A percentile compares a stretch with the other conserved stretches of the same genome.
phyloP scores from a whole-genome alignment of 2,888 invertebrate genomes.

The Zeuzera pyrina region DNA sequence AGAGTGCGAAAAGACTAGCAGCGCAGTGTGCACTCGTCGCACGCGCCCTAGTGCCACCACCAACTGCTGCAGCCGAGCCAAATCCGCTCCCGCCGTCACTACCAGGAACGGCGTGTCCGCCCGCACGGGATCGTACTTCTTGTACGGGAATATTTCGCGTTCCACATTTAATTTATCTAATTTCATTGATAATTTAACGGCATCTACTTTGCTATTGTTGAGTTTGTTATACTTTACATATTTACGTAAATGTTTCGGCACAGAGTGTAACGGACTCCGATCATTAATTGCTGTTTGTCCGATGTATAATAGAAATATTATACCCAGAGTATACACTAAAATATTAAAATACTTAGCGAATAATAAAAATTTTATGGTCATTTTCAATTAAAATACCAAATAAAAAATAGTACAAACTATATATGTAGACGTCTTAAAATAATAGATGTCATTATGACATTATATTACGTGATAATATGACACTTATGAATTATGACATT shows the following conservation, averaged over 20 bases:
- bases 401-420: no score
- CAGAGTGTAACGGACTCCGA: neutral
- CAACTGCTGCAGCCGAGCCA: slow-evolving; percentile 26
- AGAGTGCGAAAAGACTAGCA: slow-evolving; percentile 40
- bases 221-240: neutral
- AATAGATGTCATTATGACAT: no score
- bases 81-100: slow-evolving; percentile 26
- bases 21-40: slow-evolving; percentile 19
- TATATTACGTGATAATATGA: no score
- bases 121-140: slow-evolving; percentile 16
- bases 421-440: no score
- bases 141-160: slow-evolving; percentile 19
- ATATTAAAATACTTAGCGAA: no score
- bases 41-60: slow-evolving; percentile 30
- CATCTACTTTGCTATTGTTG: neutral
- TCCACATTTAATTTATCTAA: slow-evolving; percentile 21
- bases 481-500: no score
- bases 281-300: neutral
- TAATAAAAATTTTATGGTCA: no score
- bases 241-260: neutral
- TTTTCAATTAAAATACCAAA: no score
- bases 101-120: slow-evolving; percentile 21
- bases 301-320: neutral
- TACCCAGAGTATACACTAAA: no score
- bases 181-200: neutral